Percentiles rank a stretch among this genome's conserved stretches.
These are phyloP conservation scores for Bubo blakistoni DNA, from an alignment of 2,113 vertebrate genomes.

Conservation along the genomic window DNA sequence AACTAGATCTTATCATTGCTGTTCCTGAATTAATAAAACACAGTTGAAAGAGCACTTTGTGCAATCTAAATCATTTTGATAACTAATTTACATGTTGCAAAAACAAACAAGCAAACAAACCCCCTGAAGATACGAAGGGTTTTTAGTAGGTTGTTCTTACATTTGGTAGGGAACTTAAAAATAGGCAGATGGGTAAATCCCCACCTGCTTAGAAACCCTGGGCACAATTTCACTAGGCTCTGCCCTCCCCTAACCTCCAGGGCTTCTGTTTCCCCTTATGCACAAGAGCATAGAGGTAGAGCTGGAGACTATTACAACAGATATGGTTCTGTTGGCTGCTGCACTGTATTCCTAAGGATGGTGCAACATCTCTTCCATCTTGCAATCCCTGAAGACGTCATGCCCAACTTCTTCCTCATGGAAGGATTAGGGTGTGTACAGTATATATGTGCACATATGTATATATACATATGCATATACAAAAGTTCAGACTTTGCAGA, in stretches of 20 bases:
- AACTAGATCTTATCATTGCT: constrained; percentile 1
- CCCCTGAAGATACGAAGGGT: rapidly evolving
- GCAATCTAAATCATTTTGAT: not conserved
- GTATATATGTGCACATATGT: rapidly evolving
- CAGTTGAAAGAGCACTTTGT: not conserved
- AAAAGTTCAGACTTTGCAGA: not conserved
- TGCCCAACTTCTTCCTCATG: not conserved
- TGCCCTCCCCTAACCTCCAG: not conserved
- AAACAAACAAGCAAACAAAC: not conserved
- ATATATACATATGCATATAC: not conserved
- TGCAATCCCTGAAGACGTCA: not conserved
- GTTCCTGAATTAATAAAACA: constrained; percentile 18
- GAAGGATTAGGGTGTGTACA: not conserved
- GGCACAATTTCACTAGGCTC: not conserved
- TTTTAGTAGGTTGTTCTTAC: not conserved
- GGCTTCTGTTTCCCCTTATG: not conserved
- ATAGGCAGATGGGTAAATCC: not conserved
- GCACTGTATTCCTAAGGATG: not conserved
- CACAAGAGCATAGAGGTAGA: not conserved
- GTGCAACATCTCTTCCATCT: not conserved
- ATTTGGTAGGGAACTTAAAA: not conserved
- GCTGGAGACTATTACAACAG: not conserved
- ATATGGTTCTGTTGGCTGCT: not conserved
- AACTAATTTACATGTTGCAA: not conserved
- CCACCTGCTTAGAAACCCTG: not conserved